Base-by-base conservation (phyloP, 2,888 invertebrate species). In the Ectemnius lituratus region DNA sequence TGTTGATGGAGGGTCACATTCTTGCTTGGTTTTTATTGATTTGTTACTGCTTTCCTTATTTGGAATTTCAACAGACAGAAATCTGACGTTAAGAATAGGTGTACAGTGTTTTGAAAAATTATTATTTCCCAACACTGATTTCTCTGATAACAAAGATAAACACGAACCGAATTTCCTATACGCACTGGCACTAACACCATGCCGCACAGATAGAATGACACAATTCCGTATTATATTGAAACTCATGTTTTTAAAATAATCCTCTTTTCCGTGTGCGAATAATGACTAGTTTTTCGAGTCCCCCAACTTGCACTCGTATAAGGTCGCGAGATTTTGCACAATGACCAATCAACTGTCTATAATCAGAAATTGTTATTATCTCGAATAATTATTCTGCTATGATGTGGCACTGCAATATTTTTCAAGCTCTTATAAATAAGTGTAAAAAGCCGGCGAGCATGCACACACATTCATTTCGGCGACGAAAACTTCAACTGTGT, bases 1-100 rank as follows among this genome's bases (percentile, higher is more conserved):
- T 1, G 86, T 78, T 6, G 91, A 85, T 61, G 89, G 86, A 73
- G 85, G 88, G 61, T 87, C 84, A 37, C 37, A 8, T 8, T 37
- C 37, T 2, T 8, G 37, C 37, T 37, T 37, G 37, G 37, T 6
- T 37, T 37, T 37, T 37, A 37, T 37, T 37, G 8, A 37, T 37
- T 37, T 37, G 8, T 6, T 6, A 37, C 8, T 8, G 37, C 37
- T 11, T 37, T 37, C 37, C 37, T 37, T 37, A 37, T 75, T 86
- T 78, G 61, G 82, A 79, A n/a, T 68, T 13, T 47, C 56, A 27
- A 16, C 59, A 46, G 74, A 18, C 27, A 78, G 47, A 8, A 56
- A 47, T 57, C 59, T 62, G 5, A 62, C 67, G 20, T 45, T 18
- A 47, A 20, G 45, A 23, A 52, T 59, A 20, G 28, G 46, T 6